Base-by-base conservation (phyloP, 2,888 invertebrate species). In the Harmothoe impar region DNA sequence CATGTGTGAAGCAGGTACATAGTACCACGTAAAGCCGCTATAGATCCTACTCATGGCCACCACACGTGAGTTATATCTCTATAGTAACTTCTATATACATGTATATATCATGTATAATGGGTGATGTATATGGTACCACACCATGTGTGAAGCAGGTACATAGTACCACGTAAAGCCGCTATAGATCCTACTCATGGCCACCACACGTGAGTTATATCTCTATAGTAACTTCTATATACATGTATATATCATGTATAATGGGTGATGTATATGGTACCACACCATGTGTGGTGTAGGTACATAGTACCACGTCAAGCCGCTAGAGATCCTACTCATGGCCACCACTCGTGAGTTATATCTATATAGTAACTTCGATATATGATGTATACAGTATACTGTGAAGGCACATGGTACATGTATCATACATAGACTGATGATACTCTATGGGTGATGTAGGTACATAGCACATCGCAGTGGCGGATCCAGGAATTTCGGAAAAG, bases 241-340 rank as follows among this genome's bases (percentile, higher is more conserved):
- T 54, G 20, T 54, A 54, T 54, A 54, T 54, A 54, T 54, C 12
- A 54, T 20, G 20, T 54, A 54, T 54, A 54, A 20, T n/a, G n/a
- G n/a, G n/a, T n/a, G n/a, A n/a, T n/a, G n/a, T n/a, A n/a, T n/a
- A n/a, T n/a, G n/a, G n/a, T n/a, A n/a, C n/a, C n/a, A n/a, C n/a
- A n/a, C n/a, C n/a, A n/a, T n/a, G n/a, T n/a, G n/a, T n/a, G n/a
- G n/a, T n/a, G n/a, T n/a, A n/a, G n/a, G n/a, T n/a, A n/a, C n/a
- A n/a, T n/a, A n/a, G n/a, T 86, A 86, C 86, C 86, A 86, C 86
- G 86, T 86, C 23, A 86, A 86, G 56, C 86, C 86, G 56, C 31
- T 86, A 12, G 86, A 86, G 86, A 56, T 86, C 54, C 86, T 86
- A 29, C 86, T 86, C 7, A 52, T 86, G 54, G 86, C 86, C 56